A percentile compares a stretch with the other conserved stretches of the same genome.
These are phyloP conservation scores for Anguilla rostrata DNA, from an alignment of 2,113 vertebrate genomes.

Conservation along the genomic window DNA sequence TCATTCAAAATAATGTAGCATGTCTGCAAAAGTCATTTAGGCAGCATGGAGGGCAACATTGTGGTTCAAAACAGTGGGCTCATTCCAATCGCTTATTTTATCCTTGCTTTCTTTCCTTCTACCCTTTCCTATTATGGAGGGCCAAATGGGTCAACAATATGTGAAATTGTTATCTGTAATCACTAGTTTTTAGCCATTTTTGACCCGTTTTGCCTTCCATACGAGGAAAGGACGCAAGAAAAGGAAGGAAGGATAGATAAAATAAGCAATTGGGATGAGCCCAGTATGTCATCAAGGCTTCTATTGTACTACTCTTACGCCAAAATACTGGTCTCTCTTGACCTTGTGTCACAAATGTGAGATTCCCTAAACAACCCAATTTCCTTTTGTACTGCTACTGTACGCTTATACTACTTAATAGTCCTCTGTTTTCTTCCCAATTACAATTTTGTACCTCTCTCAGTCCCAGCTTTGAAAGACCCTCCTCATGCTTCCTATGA, in stretches of 20 bases:
- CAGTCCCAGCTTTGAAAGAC: not conserved
- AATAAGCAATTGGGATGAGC: no score
- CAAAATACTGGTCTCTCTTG: not conserved
- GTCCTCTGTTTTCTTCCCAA: not conserved
- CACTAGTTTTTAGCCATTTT: no score
- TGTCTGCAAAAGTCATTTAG: no score
- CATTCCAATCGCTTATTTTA: no score
- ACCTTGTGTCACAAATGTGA: not conserved
- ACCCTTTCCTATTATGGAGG: no score
- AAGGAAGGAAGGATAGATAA: no score
- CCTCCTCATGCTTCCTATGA: not conserved
- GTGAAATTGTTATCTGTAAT: no score
- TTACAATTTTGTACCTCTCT: not conserved
- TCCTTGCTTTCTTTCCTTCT: no score
- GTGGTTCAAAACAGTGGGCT: constrained; percentile 5
- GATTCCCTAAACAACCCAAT: not conserved
- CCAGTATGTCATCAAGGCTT: constrained; percentile 29
- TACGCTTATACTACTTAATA: constrained; percentile 19
- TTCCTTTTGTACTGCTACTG: constrained; percentile 25
- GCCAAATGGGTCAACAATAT: no score
- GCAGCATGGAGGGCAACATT: not conserved
- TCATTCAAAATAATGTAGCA: not conserved
- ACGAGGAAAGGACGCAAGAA: no score
- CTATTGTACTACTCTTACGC: constrained; percentile 38
- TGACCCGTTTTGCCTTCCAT: no score